These are phyloP conservation scores for Neogale vison DNA, from an alignment of 2,113 vertebrate genomes.

Conservation along the genomic window DNA sequence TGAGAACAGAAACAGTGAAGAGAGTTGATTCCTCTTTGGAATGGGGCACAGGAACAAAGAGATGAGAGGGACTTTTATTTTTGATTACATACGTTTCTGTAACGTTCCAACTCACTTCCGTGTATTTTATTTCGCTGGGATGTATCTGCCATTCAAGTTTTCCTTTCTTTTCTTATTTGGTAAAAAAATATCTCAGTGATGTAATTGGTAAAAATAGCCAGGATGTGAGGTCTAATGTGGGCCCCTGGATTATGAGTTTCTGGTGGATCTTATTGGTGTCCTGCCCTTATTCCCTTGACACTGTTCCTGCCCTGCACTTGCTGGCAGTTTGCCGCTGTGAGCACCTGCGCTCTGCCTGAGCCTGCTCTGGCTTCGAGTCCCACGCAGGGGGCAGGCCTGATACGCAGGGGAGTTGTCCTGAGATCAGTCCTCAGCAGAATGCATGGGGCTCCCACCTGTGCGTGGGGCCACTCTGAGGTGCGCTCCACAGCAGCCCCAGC, in stretches of 20 bases:
- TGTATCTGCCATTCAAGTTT: not conserved
- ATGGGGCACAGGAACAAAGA: not conserved
- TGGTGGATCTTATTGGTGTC: not conserved
- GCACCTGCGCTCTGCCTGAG: not conserved
- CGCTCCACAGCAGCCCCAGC: not conserved
- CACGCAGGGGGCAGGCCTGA: fast-evolving
- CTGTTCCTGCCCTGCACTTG: fast-evolving
- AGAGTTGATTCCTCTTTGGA: not conserved
- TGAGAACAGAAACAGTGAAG: not conserved
- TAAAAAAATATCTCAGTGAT: not conserved
- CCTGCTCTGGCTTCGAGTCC: not conserved
- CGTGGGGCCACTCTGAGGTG: not conserved
- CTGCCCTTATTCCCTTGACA: no score
- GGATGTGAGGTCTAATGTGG: not conserved
- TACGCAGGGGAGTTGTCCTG: not conserved
- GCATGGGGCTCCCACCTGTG: no score
- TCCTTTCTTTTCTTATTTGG: not conserved
- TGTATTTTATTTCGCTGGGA: not conserved
- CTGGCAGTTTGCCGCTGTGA: fast-evolving
- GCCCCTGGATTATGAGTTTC: not conserved
- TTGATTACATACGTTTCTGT: not conserved
- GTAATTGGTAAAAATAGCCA: not conserved
- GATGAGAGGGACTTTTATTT: not conserved
- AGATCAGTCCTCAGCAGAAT: not conserved
- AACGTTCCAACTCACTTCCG: not conserved